phyloP scores from a whole-genome alignment of 2,113 vertebrate genomes.

The Tursiops truncatus region DNA sequence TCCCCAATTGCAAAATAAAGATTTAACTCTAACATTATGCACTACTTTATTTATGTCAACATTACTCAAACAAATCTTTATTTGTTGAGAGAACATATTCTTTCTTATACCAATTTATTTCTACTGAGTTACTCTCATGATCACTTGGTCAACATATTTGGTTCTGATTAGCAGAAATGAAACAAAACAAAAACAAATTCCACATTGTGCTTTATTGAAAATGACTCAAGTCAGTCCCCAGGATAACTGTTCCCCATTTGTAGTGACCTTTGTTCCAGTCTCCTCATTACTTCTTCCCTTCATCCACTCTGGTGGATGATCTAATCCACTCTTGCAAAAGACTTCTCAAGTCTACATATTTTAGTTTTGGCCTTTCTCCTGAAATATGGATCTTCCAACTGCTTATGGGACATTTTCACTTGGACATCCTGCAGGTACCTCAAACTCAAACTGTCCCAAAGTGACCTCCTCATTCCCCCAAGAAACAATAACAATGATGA shows the following conservation, averaged over 20 bases:
- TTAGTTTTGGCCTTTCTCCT: background rate
- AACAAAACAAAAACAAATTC: background rate
- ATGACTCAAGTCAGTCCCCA: background rate
- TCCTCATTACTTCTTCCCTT: background rate
- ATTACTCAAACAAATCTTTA: background rate
- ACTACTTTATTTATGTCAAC: background rate
- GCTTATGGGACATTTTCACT: constrained; percentile 28
- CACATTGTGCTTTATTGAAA: background rate
- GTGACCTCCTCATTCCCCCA: background rate
- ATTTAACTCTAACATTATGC: background rate
- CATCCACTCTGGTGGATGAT: background rate
- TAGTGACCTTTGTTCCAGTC: background rate
- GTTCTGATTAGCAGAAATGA: background rate
- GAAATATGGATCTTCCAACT: constrained; percentile 29
- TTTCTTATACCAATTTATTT: constrained; percentile 10
- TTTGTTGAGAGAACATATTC: background rate
- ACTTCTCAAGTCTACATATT: background rate
- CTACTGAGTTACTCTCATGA: background rate
- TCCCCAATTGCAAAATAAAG: background rate
- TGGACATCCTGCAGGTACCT: background rate
- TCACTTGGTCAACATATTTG: background rate
- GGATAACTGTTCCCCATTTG: constrained; percentile 26
- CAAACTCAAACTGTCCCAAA: background rate
- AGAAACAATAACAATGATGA: background rate
- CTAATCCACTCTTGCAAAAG: background rate